Evolutionary conservation across 2,888 invertebrate species (phyloP).

Genomic region (Eledone cirrhosa): DNA sequence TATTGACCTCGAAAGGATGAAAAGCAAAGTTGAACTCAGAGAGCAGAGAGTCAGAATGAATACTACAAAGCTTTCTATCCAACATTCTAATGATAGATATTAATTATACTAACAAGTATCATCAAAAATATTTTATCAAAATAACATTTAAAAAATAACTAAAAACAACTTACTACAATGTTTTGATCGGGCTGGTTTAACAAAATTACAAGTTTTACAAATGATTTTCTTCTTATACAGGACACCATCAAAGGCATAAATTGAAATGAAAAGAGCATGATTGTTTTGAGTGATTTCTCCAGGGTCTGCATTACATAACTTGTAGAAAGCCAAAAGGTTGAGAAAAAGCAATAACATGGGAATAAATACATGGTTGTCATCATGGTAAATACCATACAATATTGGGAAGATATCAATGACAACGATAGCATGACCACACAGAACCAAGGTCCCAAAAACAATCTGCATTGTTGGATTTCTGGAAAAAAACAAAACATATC

Average conservation of each 20-base stretch:
- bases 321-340: conserved; percentile 52
- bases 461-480: conserved; percentile 61
- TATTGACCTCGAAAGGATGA: too few species aligned
- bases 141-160: too few species aligned
- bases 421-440: conserved; percentile 53
- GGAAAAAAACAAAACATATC: conserved; percentile 27
- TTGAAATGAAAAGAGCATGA: conserved; percentile 39
- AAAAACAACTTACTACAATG: conserved; percentile 61
- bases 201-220: conserved; percentile 57
- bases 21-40: too few species aligned
- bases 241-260: conserved; percentile 53
- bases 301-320: conserved; percentile 57
- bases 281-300: conserved; percentile 54
- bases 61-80: too few species aligned
- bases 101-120: too few species aligned
- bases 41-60: too few species aligned
- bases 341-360: conserved; percentile 51
- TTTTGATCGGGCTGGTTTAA: conserved; percentile 62
- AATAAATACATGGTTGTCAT: conserved; percentile 53
- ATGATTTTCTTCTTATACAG: conserved; percentile 46
- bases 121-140: too few species aligned
- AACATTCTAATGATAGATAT: too few species aligned
- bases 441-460: conserved; percentile 50
- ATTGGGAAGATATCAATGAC: conserved; percentile 57
- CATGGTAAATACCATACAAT: conserved; percentile 51